A percentile compares a stretch with the other conserved stretches of the same genome.
phyloP scores from a whole-genome alignment of 2,888 invertebrate genomes.

The Drosophila borborema region DNA sequence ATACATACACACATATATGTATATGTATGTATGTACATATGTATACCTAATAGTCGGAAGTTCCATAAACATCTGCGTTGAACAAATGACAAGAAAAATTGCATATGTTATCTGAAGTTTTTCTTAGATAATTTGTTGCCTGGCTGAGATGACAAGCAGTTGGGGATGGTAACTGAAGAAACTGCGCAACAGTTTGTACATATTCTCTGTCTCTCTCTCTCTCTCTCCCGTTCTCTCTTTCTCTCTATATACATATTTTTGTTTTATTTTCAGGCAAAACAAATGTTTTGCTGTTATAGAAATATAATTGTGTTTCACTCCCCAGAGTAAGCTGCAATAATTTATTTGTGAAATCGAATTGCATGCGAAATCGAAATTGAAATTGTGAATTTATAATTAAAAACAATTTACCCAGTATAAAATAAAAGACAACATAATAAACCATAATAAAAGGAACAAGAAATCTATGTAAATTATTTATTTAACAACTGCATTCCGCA shows the following conservation, averaged over 20 bases:
- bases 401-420: constrained; percentile 5
- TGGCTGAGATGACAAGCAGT: not conserved
- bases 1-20: not conserved
- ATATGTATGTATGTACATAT: constrained; percentile 36
- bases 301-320: constrained; percentile 6
- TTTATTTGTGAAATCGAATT: constrained; percentile 4
- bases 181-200: constrained; percentile 9
- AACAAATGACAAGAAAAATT: constrained; percentile 71
- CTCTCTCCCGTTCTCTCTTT: not conserved
- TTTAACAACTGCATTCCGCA: constrained; percentile 3
- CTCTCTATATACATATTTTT: not conserved
- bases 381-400: constrained; percentile 16
- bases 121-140: constrained; percentile 32
- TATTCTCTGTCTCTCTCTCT: not conserved
- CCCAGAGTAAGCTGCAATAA: not conserved
- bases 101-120: constrained; percentile 61
- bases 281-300: not conserved
- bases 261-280: constrained; percentile 1
- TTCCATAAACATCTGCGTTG: constrained; percentile 55
- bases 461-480: constrained; percentile 5
- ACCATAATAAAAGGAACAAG: not conserved
- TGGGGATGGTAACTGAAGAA: not conserved
- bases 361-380: constrained; percentile 9
- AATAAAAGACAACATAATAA: not conserved
- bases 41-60: constrained; percentile 27